Conservation (phyloP, 2,797 vertebrate species). For the Xiphorhynchus erythropygius region DNA sequence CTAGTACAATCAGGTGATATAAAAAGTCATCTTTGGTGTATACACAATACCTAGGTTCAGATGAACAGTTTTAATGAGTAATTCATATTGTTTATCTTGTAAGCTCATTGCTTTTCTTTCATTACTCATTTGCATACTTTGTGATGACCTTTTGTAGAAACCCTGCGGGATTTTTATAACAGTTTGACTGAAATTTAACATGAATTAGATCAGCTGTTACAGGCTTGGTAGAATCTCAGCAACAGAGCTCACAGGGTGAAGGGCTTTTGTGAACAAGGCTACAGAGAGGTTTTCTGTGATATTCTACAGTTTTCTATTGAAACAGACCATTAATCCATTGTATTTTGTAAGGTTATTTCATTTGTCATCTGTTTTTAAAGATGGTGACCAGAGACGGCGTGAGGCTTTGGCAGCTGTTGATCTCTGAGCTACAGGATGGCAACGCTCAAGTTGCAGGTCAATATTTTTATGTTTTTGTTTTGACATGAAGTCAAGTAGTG, state of each 20-base stretch:
- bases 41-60: not conserved
- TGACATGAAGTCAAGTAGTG: not conserved
- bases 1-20: not conserved
- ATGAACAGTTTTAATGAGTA: not conserved
- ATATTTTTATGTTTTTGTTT: not conserved
- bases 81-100: not conserved
- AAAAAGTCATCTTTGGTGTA: not conserved
- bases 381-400: not conserved
- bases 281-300: not conserved
- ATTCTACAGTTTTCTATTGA: not conserved
- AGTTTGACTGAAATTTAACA: not conserved
- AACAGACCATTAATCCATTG: not conserved
- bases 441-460: not conserved
- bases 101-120: not conserved
- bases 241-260: not conserved
- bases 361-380: not conserved
- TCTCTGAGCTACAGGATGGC: not conserved
- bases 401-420: not conserved
- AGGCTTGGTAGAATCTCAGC: not conserved
- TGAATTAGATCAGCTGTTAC: not conserved
- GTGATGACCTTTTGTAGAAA: not conserved
- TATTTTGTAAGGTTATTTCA: not conserved
- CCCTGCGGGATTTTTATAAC: not conserved
- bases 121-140: not conserved
- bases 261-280: not conserved